Percentiles rank a stretch among this genome's conserved stretches.
Conservation (phyloP, 1,140 invertebrate species). For the Trachelipus rathkii region DNA sequence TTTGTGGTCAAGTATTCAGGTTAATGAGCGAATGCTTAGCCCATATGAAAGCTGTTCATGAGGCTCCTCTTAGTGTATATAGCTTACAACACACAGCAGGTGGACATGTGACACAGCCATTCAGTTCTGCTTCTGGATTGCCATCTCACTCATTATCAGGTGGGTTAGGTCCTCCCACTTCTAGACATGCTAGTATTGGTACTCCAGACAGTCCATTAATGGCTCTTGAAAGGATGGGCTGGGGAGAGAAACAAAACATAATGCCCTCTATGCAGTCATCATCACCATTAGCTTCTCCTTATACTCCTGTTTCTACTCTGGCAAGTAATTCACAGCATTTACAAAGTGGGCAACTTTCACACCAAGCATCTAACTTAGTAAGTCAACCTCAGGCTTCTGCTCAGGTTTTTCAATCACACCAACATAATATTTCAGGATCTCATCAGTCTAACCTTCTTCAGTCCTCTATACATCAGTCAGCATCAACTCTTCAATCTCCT, state of each 20-base stretch:
- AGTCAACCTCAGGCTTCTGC: constrained; percentile 1
- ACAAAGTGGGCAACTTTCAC: background rate
- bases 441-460: background rate
- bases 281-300: constrained; percentile 36
- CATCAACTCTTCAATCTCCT: constrained; percentile 6
- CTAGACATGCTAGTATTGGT: constrained; percentile 28
- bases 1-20: constrained; percentile 45
- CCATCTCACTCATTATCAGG: constrained; percentile 30
- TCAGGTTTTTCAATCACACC: constrained; percentile 6
- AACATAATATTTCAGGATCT: background rate
- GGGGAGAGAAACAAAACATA: constrained; percentile 43
- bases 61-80: constrained; percentile 43
- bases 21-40: constrained; percentile 45
- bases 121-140: constrained; percentile 28
- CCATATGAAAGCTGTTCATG: constrained; percentile 45
- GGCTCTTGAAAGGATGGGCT: constrained; percentile 44
- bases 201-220: constrained; percentile 45
- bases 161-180: constrained; percentile 28
- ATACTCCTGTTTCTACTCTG: constrained; percentile 30
- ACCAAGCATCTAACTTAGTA: background rate
- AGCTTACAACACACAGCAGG: constrained; percentile 39
- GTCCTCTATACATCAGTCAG: constrained; percentile 1
- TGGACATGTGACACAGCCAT: constrained; percentile 35
- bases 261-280: constrained; percentile 42
- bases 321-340: constrained; percentile 13